Evolutionary conservation across 1,140 invertebrate species (phyloP), one percentile per base, ranked within the genome.

Genomic region (Cydia pomonella): DNA sequence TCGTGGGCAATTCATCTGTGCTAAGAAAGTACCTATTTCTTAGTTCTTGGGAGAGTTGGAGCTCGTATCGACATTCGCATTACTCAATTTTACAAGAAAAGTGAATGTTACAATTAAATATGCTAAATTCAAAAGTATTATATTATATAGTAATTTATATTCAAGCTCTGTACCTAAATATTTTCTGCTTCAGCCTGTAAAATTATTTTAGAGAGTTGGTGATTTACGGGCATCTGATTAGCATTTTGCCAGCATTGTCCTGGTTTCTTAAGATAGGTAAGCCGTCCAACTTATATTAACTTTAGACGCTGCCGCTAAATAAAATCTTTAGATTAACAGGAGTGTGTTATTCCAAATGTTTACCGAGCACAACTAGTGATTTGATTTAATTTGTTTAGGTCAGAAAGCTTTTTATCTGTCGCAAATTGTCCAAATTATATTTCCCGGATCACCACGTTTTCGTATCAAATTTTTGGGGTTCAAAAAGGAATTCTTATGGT

Each of bases 231-330:
- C 50, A 18, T 6, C 53, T 59, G 53, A 59, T 59, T 59, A 59
- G 53, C 53, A 59, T 59, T 23, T 59, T 12, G 16, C 18, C 16
- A 21, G 53, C 53, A n/a, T 59, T 59, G 53, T 59, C 18, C 53
- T 21, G 53, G 53, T 23, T 59, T 59, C 53, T 59, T 59, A 59
- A 59, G 53, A 59, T 59, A 59, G 47, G 47, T 50, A 50, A 50
- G 47, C 53, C 29, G 29, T 66, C 23, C 7, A 16, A 66, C 29
- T 66, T 29, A 38, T 66, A 16, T 29, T 29, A 66, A 21, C 29
- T 66, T 27, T 10, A n/a, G 64, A 66, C 25, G 25, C 29, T 18
- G 25, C 12, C 25, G 25, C 13, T 18, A 66, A 27, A 66, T 13
- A 27, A 27, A 29, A 66, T 38, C 25, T 29, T 27, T 29, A 66